Conservation (phyloP, 2,113 vertebrate genomes). For the Jaculus jaculus region DNA sequence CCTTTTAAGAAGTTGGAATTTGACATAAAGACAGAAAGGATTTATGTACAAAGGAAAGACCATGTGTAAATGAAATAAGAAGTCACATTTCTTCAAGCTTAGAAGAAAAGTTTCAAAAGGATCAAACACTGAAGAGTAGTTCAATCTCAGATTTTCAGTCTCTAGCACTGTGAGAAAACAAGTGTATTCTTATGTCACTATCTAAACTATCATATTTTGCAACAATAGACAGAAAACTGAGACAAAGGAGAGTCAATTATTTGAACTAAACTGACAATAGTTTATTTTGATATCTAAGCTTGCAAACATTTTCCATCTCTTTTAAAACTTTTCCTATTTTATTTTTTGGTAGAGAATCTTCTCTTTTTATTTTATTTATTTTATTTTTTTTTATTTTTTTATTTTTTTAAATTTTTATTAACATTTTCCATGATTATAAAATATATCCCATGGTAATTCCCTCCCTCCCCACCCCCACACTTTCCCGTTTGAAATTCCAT, state of each 20-base stretch:
- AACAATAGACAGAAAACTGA: background rate
- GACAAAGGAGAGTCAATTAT: background rate
- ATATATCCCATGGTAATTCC: no score
- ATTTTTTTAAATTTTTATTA: no score
- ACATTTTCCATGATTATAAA: no score
- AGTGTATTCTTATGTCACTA: background rate
- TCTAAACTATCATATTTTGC: background rate
- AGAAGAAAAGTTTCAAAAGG: background rate
- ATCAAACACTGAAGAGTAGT: background rate
- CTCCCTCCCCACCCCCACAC: no score
- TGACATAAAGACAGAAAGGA: background rate
- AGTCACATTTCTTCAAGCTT: background rate
- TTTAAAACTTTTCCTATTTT: background rate
- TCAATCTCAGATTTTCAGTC: background rate
- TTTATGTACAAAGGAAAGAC: background rate
- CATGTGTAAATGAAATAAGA: background rate
- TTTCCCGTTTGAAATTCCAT: no score
- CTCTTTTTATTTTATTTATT: no score
- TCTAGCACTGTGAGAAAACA: background rate
- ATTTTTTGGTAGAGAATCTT: no score
- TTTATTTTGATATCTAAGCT: conserved; percentile 11
- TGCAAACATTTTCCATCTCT: background rate
- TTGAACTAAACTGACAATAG: background rate
- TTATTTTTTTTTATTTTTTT: no score
- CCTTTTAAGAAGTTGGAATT: background rate